Percentiles rank a stretch among this genome's conserved stretches.
Conservation (phyloP, 1,140 invertebrate genomes). For the Bombus balteatus region DNA sequence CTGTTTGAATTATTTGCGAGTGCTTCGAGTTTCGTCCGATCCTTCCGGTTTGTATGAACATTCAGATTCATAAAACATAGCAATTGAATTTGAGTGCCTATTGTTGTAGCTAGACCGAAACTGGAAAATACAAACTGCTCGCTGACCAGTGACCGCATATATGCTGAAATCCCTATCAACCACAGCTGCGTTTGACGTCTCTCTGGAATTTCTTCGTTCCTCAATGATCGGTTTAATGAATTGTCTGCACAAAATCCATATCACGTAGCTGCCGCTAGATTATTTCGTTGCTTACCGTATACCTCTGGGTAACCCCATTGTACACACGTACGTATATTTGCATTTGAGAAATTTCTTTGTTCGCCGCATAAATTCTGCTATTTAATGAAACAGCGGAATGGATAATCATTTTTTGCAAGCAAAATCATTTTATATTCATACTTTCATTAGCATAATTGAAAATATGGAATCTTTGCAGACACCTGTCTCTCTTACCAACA, state of each 20-base stretch:
- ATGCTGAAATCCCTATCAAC: not conserved
- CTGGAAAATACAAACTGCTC: slow-evolving; percentile 20
- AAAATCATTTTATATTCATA: no score
- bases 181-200: not conserved
- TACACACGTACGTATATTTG: not conserved
- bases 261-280: not conserved
- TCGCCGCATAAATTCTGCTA: not conserved
- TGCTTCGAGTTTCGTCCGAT: not conserved
- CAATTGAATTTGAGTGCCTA: slow-evolving; percentile 20
- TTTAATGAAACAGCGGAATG: no score
- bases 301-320: not conserved
- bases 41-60: not conserved
- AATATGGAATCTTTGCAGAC: no score
- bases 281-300: no score
- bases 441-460: no score
- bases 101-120: slow-evolving; percentile 8
- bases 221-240: not conserved
- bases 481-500: no score
- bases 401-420: no score
- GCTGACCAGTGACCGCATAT: not conserved
- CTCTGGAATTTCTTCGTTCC: not conserved
- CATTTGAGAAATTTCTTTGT: not conserved
- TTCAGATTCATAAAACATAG: slow-evolving; percentile 9
- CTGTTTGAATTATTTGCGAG: not conserved
- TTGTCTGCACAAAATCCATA: not conserved